A percentile compares a stretch with the other conserved stretches of the same genome.
These are phyloP conservation scores for Diplodus puntazzo DNA, from an alignment of 2,797 vertebrate species.

Conservation along the genomic window DNA sequence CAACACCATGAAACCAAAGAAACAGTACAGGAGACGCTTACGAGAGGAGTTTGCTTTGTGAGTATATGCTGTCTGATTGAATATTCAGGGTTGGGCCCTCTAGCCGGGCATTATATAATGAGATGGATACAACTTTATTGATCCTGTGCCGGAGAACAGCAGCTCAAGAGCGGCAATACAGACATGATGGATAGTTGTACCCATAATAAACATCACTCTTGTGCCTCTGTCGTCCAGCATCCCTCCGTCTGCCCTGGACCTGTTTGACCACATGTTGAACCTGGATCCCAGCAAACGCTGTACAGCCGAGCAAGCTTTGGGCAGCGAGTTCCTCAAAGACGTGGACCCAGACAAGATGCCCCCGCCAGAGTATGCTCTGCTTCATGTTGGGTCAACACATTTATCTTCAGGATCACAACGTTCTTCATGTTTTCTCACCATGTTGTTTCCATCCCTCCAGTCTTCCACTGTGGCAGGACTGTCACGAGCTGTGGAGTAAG, in stretches of 20 bases:
- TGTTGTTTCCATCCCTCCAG: constrained; percentile 69
- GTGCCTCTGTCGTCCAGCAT: constrained; percentile 83
- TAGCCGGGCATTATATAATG: background rate
- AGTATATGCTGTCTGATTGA: constrained; percentile 63
- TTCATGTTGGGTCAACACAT: background rate
- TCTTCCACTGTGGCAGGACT: constrained; percentile 99
- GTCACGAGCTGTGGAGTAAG: constrained; percentile 99
- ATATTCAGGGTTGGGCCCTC: background rate
- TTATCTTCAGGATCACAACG: background rate
- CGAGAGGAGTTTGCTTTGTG: constrained; percentile 99
- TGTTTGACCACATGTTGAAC: constrained; percentile 98
- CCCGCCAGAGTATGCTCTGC: constrained; percentile 93
- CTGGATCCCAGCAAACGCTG: constrained; percentile 98
- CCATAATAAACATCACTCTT: background rate
- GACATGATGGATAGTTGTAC: too few relatives aligned
- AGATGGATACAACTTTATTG: too few relatives aligned
- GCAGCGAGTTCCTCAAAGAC: constrained; percentile 95
- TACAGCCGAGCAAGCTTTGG: constrained; percentile 94
- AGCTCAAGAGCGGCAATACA: too few relatives aligned
- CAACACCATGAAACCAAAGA: constrained; percentile 99
- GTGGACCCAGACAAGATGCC: constrained; percentile 98
- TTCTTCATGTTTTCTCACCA: background rate
- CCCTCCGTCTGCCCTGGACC: constrained; percentile 92
- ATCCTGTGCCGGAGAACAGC: too few relatives aligned
- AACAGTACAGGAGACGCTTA: constrained; percentile 96